Evolutionary conservation across 2,888 invertebrate species (phyloP), one percentile per base, ranked within the genome.

Genomic region (Eristalinus sepulchralis): DNA sequence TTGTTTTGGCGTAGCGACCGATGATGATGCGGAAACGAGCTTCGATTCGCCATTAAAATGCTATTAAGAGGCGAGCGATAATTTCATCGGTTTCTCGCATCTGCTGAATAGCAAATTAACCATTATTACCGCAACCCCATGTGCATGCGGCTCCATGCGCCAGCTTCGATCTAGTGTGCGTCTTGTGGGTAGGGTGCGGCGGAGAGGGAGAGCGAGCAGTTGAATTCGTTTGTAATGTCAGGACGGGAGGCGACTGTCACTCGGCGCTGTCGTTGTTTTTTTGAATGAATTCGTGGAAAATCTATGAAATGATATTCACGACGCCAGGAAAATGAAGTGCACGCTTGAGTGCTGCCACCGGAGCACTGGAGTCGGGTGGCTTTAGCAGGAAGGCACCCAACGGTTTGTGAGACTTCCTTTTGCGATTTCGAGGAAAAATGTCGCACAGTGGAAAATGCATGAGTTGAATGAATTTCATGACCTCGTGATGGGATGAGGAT

Each of bases 21-120:
- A 24, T 57, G 67, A 24, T 24, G 67, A 73, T 67, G 62, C 73
- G 81, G 81, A 81, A 81, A 72, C 39, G 33, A 63, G 68, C 63
- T 68, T 68, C 60, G 33, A 70, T 17, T 68, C 39, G 13, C 60
- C 75, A 83, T 78, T 79, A 57, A 75, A 73, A 73, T 83, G 39
- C 64, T 72, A 75, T 80, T 80, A 70, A 75, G 57, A 31, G 62
- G 67, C 53, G 68, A 67, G 70, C 72, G 71, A 81, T 85, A 62
- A 81, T 81, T 85, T 81, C 67, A 75, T 77, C 64, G 76, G 67
- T 59, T 85, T 77, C 71, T 64, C 76, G 71, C 81, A 81, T 76
- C 84, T 57, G 72, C 76, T 85, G 84, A 70, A 85, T 85, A 77
- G 62, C 76, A 85, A 85, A 85, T 85, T 81, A 85, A 68, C 57